Conservation (phyloP, 2,797 vertebrate species). For the Malurus leucopterus region DNA sequence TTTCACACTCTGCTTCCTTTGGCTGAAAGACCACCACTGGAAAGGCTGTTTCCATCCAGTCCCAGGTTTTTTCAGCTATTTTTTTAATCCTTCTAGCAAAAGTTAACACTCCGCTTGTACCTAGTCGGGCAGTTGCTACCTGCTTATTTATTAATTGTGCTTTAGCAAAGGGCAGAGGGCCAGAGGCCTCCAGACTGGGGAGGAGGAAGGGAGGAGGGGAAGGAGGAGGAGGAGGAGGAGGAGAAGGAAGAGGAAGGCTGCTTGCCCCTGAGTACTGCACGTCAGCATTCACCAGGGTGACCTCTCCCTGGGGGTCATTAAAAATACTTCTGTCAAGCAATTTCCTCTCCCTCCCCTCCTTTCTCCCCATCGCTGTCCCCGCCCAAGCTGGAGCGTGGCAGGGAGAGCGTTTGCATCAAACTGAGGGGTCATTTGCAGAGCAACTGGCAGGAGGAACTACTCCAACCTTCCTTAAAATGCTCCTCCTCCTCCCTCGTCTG, state of each 20-base stretch:
- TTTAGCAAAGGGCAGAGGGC: background rate
- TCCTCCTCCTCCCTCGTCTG: background rate
- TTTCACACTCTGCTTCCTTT: background rate
- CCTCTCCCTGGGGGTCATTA: background rate
- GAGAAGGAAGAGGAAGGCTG: background rate
- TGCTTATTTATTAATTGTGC: background rate
- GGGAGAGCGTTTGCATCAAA: background rate
- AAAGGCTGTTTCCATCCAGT: background rate
- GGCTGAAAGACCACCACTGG: background rate
- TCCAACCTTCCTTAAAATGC: background rate
- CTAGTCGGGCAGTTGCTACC: fast-evolving
- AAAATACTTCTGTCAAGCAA: background rate
- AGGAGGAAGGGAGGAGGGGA: background rate
- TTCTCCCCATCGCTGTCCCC: background rate
- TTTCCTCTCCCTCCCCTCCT: background rate
- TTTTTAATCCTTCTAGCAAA: background rate
- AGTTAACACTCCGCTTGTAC: background rate
- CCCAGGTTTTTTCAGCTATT: background rate
- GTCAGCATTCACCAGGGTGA: background rate
- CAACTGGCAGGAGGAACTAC: background rate
- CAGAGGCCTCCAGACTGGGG: background rate
- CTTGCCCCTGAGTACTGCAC: background rate
- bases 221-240: background rate
- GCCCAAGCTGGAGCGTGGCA: background rate
- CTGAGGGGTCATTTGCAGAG: background rate